phyloP scores from a whole-genome alignment of 2,113 vertebrate species.

The Peromyscus polionotus region DNA sequence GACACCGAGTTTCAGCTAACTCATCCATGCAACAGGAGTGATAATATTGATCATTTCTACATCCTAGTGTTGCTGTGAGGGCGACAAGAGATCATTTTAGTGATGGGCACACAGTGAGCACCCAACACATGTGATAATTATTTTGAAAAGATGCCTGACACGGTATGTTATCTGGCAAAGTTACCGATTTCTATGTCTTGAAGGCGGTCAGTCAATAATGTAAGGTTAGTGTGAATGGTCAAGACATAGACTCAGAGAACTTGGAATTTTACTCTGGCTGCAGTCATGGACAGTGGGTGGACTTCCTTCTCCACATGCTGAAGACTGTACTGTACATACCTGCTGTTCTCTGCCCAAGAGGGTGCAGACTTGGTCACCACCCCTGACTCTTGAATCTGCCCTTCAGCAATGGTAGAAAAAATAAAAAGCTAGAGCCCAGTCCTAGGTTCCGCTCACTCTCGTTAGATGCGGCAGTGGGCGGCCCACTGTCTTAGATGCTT shows the following conservation, averaged over 20 bases:
- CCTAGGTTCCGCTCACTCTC: background rate
- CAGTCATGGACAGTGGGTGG: background rate
- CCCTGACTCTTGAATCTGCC: background rate
- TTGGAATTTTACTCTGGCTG: background rate
- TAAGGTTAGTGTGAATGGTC: background rate
- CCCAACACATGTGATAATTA: background rate
- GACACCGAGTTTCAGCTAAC: background rate
- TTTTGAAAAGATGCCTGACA: constrained; percentile 37
- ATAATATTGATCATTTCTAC: background rate
- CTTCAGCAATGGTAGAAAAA: background rate
- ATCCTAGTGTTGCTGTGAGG: background rate
- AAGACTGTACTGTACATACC: background rate
- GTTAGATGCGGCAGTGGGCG: background rate
- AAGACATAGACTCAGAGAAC: background rate
- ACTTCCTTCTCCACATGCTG: background rate
- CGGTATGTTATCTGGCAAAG: background rate
- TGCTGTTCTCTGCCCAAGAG: background rate
- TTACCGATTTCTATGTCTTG: background rate
- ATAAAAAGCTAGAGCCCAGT: background rate
- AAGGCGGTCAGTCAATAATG: background rate
- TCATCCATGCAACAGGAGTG: background rate
- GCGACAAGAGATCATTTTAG: constrained; percentile 15
- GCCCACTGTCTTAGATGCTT: background rate
- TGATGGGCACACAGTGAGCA: background rate
- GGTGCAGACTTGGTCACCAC: background rate